These are phyloP conservation scores for Lamellibrachia columna DNA, from an alignment of 2,888 invertebrate genomes.

Conservation along the genomic window DNA sequence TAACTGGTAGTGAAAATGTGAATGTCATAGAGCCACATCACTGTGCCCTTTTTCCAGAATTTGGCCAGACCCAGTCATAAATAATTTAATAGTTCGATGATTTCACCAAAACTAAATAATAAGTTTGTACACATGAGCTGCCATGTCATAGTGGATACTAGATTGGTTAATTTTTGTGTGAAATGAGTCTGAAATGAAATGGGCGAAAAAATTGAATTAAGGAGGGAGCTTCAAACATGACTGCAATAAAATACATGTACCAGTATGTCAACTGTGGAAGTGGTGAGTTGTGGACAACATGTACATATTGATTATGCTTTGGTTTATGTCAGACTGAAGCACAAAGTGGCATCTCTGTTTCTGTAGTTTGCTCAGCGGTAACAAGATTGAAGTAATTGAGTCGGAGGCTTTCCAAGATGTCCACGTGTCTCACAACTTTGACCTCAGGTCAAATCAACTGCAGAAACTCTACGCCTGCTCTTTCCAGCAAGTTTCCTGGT, in stretches of 20 bases:
- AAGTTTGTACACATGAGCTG: too few relatives aligned
- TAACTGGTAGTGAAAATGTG: too few relatives aligned
- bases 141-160: too few relatives aligned
- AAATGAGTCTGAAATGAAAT: too few relatives aligned
- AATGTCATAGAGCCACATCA: too few relatives aligned
- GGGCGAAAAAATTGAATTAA: too few relatives aligned
- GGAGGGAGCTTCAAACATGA: too few relatives aligned
- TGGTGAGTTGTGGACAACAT: not conserved
- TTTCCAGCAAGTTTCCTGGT: not conserved
- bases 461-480: not conserved
- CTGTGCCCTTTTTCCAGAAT: too few relatives aligned
- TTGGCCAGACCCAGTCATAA: too few relatives aligned
- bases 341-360: not conserved
- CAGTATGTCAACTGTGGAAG: not conserved
- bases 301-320: not conserved
- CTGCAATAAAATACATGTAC: not conserved
- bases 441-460: not conserved
- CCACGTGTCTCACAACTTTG: not conserved
- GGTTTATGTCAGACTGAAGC: not conserved
- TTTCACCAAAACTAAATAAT: too few relatives aligned
- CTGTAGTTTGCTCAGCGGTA: not conserved
- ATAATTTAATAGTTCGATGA: too few relatives aligned
- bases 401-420: slow-evolving; percentile 16
- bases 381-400: not conserved
- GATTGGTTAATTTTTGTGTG: too few relatives aligned